Base-by-base conservation (phyloP, 2,888 invertebrate genomes). In the Ochropacha duplaris region DNA sequence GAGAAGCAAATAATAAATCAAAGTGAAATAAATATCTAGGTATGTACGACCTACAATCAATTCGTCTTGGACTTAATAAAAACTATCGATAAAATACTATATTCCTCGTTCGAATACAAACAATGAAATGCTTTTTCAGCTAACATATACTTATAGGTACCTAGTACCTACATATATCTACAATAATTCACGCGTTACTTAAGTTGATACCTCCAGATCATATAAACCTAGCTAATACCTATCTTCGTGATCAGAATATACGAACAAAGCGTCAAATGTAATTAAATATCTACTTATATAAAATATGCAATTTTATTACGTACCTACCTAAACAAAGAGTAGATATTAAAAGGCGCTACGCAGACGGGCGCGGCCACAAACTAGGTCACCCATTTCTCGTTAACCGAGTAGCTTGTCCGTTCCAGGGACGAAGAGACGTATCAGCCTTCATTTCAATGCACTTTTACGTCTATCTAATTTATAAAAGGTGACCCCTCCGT, bases 331-430 rank as follows among this genome's bases (percentile, higher is more conserved):
- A 14, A n/a, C 79, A 81, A 77, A 74, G 75, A 80, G 72, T 69
- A 73, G 65, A 65, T 69, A 67, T 71, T 65, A 81, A 83, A 75
- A 74, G 68, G 68, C 66, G 68, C 66, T 66, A 66, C 76, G 77
- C 78, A 76, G 76, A 52, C 82, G 84, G 90, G 90, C 78, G 89
- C 83, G 90, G 82, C 79, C 73, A 44, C 71, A 80, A 90, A 89
- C 84, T 90, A 81, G 91, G 91, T 91, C 80, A 91, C 91, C 90
- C 83, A 91, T 90, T 88, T 90, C 85, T 82, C 81, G 83, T 69
- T 66, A 72, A 68, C 68, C 71, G 66, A 50, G 72, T 36, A 36
- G 36, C 36, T 36, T n/a, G 36, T 34, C 68, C 66, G 63, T 63
- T 64, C 61, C 64, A 66, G 72, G 72, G 72, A 79, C 83, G 79